phyloP scores from a whole-genome alignment of 2,888 invertebrate genomes.

The Clitarchus hookeri region DNA sequence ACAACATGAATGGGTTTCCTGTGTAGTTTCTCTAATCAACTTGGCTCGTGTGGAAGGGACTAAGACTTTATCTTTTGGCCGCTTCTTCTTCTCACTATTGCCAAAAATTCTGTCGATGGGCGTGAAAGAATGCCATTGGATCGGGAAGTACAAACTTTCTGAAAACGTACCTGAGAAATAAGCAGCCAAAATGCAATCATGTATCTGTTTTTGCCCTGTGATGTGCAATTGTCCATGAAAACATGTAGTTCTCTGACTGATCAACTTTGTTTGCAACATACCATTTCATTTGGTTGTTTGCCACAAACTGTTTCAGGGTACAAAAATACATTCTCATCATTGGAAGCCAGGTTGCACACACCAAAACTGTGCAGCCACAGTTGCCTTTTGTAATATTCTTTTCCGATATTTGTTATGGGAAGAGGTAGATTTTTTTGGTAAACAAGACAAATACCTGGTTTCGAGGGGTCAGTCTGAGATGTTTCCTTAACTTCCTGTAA shows the following conservation, averaged over 20 bases:
- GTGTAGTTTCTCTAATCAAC: too few species aligned
- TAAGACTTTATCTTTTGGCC: too few species aligned
- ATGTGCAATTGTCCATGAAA: conserved; percentile 25
- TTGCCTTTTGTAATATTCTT: conserved; percentile 28
- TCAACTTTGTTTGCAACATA: conserved; percentile 26
- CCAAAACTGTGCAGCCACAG: conserved; percentile 27
- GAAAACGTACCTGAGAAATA: too few species aligned
- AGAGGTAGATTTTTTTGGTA: conserved; percentile 22
- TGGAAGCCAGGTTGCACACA: conserved; percentile 28
- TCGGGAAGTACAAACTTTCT: too few species aligned
- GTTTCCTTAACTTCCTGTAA: conserved; percentile 23
- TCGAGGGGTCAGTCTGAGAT: conserved; percentile 24
- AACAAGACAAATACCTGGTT: conserved; percentile 6
- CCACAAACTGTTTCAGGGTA: conserved; percentile 27
- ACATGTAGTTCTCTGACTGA: conserved; percentile 9
- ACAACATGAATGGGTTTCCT: too few species aligned
- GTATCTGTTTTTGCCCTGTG: conserved; percentile 25
- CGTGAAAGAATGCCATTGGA: too few species aligned
- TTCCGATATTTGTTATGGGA: conserved; percentile 24
- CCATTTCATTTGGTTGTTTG: conserved; percentile 28
- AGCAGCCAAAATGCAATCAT: conserved; percentile 23
- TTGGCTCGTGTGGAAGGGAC: too few species aligned
- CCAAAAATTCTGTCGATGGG: too few species aligned
- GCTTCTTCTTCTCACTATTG: too few species aligned
- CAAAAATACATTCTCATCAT: background rate